Conservation (phyloP, 2,113 vertebrate species). For the Serinus canaria region DNA sequence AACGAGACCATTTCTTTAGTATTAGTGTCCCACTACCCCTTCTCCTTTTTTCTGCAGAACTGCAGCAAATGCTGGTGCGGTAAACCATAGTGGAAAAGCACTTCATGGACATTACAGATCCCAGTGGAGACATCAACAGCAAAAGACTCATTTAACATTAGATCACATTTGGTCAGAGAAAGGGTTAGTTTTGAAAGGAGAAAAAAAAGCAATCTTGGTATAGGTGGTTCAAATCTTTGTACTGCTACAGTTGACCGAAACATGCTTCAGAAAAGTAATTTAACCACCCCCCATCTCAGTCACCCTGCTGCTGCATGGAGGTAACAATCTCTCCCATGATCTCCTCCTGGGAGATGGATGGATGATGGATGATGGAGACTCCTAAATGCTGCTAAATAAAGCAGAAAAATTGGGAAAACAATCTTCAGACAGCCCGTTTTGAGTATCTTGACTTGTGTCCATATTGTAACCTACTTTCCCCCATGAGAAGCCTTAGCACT, state of each 20-base stretch:
- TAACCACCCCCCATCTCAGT: background rate
- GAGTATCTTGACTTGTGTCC: background rate
- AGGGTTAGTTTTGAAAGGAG: background rate
- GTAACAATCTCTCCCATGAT: background rate
- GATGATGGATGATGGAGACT: background rate
- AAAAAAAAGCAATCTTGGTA: background rate
- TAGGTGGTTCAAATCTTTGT: background rate
- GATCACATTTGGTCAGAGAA: background rate
- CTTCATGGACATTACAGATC: background rate
- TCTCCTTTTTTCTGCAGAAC: constrained; percentile 14
- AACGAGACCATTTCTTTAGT: background rate
- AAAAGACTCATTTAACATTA: background rate
- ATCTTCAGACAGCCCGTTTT: background rate
- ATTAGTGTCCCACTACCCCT: background rate
- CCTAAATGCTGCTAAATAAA: background rate
- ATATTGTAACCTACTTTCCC: background rate
- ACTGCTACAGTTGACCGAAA: background rate
- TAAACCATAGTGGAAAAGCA: background rate
- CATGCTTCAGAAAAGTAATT: background rate
- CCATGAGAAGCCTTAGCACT: background rate
- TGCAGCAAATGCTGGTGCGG: background rate
- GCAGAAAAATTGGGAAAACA: background rate
- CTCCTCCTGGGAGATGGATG: background rate
- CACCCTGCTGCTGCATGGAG: background rate
- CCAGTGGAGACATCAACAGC: background rate